Conservation (phyloP, 1,140 invertebrate species). For the Cherax destructor region DNA sequence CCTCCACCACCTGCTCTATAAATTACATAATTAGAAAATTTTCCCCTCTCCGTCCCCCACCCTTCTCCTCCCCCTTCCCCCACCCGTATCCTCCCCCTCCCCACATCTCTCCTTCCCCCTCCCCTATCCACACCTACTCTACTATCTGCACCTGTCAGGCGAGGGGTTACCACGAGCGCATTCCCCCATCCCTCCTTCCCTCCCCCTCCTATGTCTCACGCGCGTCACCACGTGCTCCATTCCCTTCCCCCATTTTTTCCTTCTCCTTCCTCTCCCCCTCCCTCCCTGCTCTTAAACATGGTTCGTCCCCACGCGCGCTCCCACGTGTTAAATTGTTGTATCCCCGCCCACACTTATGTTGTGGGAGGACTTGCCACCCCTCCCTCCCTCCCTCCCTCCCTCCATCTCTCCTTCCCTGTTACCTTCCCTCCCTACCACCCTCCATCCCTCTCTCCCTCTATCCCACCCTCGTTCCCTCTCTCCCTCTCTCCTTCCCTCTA, state of each 20-base stretch:
- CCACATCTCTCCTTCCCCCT: no score
- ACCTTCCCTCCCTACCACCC: no score
- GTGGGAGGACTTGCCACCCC: neutral
- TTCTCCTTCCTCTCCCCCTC: neutral
- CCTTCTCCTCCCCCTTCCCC: no score
- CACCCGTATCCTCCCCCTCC: no score
- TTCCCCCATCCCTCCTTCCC: neutral
- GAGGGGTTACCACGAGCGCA: neutral
- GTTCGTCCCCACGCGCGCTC: neutral
- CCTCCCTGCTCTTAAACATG: neutral
- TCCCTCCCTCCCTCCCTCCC: neutral
- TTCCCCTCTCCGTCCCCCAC: no score
- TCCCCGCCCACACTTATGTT: neutral
- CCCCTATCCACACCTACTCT: no score
- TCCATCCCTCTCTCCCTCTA: no score
- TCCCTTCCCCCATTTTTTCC: neutral
- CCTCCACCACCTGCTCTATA: no score
- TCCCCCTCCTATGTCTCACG: neutral
- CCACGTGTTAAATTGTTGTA: constrained; percentile 19
- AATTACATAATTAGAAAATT: no score
- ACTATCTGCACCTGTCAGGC: neutral
- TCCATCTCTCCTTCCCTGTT: neutral
- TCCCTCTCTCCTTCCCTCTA: neutral
- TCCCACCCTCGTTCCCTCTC: neutral
- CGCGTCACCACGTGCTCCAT: neutral